These are phyloP conservation scores for cattle (Bos taurus) DNA, from an alignment of 2,113 vertebrate genomes.

Conservation along the genomic window ARS-UCD2.0 NC_037331.1:64652501-64653000, in stretches of 20 bases:
- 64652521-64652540: not conserved
- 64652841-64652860: not conserved
- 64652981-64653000: not conserved
- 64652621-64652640: not conserved
- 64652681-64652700: not conserved
- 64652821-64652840: not conserved
- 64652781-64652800: not conserved
- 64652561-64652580: fast-evolving
- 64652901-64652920: not conserved
- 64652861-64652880: not conserved
- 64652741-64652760: not conserved
- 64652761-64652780: not conserved
- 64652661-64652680: not conserved
- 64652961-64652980: not conserved
- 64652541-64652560: too few species aligned
- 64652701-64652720: not conserved
- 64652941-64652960: not conserved
- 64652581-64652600: too few species aligned
- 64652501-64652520: not conserved
- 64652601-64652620: not conserved
- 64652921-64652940: not conserved
- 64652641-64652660: not conserved
- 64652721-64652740: not conserved
- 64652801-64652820: not conserved
- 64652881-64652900: not conserved